A percentile compares a stretch with the other conserved stretches of the same genome.
These are phyloP conservation scores for Rotaria socialis DNA, from an alignment of 2,888 invertebrate genomes.

Conservation along the genomic window DNA sequence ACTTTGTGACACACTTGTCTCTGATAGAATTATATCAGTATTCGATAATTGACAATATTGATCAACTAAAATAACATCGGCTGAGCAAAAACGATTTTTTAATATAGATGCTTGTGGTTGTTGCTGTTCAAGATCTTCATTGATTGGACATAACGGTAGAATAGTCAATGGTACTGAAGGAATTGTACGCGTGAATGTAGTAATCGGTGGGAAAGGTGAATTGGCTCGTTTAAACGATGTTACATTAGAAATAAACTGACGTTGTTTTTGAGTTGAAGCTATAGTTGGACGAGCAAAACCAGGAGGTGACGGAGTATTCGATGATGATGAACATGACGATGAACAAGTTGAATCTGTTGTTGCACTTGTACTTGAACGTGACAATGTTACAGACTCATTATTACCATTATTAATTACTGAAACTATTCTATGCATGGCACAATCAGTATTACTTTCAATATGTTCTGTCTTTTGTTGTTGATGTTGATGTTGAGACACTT, in stretches of 20 bases:
- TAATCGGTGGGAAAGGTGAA: neutral
- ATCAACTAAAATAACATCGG: neutral
- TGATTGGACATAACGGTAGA: neutral
- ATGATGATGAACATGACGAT: neutral
- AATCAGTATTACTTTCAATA: neutral
- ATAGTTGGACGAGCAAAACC: conserved; percentile 35
- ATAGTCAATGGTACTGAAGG: neutral
- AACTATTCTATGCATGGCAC: neutral
- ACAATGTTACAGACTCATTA: neutral
- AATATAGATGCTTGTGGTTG: neutral
- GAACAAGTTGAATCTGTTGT: conserved; percentile 34
- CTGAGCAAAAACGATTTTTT: neutral
- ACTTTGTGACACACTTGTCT: neutral
- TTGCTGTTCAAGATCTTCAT: conserved; percentile 16
- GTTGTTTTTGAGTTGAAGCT: neutral
- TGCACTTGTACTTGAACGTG: conserved; percentile 31
- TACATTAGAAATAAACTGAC: neutral
- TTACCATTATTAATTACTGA: neutral
- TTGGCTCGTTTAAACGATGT: neutral
- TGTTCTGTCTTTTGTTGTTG: neutral
- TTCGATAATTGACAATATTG: neutral
- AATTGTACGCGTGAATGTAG: neutral
- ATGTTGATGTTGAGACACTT: neutral
- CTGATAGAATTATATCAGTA: neutral
- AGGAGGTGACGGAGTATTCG: neutral